A percentile compares a stretch with the other conserved stretches of the same genome.
phyloP scores from a whole-genome alignment of 2,797 vertebrate genomes.

The Gobionotothen gibberifrons region DNA sequence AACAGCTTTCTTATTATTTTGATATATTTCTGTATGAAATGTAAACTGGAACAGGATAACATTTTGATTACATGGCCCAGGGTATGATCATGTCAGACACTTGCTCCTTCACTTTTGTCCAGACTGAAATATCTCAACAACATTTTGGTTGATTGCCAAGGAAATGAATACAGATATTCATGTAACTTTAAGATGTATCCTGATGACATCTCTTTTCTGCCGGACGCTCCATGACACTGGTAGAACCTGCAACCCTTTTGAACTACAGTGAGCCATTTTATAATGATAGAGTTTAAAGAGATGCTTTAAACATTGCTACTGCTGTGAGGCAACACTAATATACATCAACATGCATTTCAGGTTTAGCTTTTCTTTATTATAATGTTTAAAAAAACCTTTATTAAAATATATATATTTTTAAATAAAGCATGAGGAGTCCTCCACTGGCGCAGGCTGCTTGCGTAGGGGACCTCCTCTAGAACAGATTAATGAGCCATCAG shows the following conservation, averaged over 20 bases:
- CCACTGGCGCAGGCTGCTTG: conserved; percentile 63
- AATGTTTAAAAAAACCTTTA: conserved; percentile 30
- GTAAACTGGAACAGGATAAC: background rate
- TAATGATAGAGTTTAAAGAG: background rate
- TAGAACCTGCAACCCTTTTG: background rate
- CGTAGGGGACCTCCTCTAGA: conserved; percentile 73
- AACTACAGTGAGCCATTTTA: background rate
- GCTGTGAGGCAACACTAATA: background rate
- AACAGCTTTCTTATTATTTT: background rate
- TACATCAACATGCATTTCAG: background rate
- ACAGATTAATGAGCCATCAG: conserved; percentile 85
- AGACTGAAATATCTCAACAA: background rate
- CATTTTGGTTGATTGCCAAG: no score
- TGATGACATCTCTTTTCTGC: background rate
- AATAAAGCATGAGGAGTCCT: conserved; percentile 71
- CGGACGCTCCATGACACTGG: background rate
- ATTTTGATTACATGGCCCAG: background rate
- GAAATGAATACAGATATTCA: no score
- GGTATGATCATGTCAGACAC: background rate
- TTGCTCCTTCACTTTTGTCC: background rate
- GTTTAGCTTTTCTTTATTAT: background rate
- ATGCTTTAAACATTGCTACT: background rate
- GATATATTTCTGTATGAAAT: background rate
- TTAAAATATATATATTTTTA: conserved; percentile 40
- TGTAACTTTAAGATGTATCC: no score